Conservation (phyloP, 2,797 vertebrate genomes). For the Xenopus petersii region DNA sequence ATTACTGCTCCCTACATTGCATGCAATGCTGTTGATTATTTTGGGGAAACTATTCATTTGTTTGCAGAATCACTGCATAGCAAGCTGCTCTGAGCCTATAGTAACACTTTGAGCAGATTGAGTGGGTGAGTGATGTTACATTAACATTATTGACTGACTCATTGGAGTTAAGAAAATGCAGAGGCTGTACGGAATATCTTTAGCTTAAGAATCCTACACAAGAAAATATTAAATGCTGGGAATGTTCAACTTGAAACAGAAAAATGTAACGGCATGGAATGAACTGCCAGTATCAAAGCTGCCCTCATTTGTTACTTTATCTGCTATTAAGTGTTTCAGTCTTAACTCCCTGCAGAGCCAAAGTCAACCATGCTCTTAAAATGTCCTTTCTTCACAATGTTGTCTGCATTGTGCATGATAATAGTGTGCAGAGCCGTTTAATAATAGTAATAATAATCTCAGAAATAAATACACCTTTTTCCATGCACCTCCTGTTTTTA, state of each 20-base stretch:
- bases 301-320: not conserved
- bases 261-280: constrained; percentile 5
- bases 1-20: not conserved
- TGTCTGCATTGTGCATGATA: no score
- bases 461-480: no score
- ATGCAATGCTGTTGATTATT: constrained; percentile 3
- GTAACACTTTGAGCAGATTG: constrained; percentile 16
- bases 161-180: constrained; percentile 21
- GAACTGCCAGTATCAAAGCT: not conserved
- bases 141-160: constrained; percentile 21
- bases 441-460: no score
- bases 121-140: constrained; percentile 18
- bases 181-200: constrained; percentile 5
- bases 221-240: constrained; percentile 4
- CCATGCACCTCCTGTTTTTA: no score
- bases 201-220: constrained; percentile 1
- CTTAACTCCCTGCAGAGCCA: not conserved
- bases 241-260: constrained; percentile 2
- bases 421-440: no score
- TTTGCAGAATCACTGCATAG: constrained; percentile 2
- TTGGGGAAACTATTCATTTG: not conserved
- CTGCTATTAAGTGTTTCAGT: not conserved
- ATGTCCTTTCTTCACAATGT: no score
- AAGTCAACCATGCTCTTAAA: no score
- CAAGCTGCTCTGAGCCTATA: not conserved